phyloP scores from a whole-genome alignment of 92 coral and sea anemone species.

The Phenganax marumi region DNA sequence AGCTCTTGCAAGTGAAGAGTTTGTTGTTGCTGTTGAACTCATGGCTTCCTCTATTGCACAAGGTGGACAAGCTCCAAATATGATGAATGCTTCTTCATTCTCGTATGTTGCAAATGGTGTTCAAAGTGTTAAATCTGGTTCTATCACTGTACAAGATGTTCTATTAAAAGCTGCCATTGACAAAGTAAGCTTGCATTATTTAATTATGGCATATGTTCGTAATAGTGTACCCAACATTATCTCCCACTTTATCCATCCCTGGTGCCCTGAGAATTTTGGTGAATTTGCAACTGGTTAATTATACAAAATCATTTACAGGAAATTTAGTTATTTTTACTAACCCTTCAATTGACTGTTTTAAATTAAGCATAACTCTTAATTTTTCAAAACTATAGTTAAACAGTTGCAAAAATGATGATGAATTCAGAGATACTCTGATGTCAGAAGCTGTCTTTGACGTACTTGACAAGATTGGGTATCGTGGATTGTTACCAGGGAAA shows the following conservation, averaged over 20 bases:
- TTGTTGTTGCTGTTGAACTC: not conserved
- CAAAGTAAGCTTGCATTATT: not conserved
- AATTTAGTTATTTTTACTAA: not conserved
- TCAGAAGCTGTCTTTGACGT: slow-evolving; percentile 1
- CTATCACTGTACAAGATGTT: slow-evolving; percentile 13
- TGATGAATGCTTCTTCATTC: not conserved
- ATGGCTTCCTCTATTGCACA: slow-evolving; percentile 22
- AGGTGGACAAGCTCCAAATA: slow-evolving; percentile 22
- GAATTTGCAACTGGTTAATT: not conserved
- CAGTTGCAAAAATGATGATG: not conserved
- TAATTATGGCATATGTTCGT: no score
- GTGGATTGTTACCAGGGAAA: not conserved
- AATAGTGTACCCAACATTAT: not conserved
- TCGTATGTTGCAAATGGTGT: slow-evolving; percentile 18
- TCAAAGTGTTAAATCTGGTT: not conserved
- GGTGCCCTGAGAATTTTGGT: not conserved
- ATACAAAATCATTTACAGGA: no score
- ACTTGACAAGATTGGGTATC: slow-evolving; percentile 19
- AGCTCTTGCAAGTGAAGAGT: slow-evolving; percentile 33
- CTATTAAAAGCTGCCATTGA: not conserved
- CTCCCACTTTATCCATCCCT: not conserved
- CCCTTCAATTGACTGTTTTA: no score
- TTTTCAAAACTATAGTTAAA: not conserved
- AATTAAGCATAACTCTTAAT: no score
- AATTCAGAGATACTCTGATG: not conserved